A percentile compares a stretch with the other conserved stretches of the same genome.
Evolutionary conservation across 2,888 invertebrate genomes (phyloP).

Genomic region (Platycheirus rosarum): DNA sequence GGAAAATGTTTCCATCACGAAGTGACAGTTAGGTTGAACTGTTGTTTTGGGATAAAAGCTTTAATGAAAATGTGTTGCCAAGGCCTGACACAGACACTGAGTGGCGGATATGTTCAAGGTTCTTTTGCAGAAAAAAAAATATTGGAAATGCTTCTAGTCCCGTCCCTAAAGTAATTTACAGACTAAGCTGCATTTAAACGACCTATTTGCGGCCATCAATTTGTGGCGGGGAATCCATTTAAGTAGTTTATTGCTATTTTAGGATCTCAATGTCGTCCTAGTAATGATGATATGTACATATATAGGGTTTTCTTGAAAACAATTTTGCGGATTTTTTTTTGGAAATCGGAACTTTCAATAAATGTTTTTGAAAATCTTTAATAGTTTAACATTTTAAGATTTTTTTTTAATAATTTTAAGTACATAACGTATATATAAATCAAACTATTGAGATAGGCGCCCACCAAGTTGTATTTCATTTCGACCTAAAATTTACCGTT

Average conservation of each 20-base stretch:
- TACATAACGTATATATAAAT: too few species aligned
- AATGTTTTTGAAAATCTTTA: too few species aligned
- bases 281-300: too few species aligned
- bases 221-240: conserved; percentile 1
- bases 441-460: too few species aligned
- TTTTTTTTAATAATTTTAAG: too few species aligned
- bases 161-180: not conserved
- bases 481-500: too few species aligned
- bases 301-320: too few species aligned
- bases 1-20: conserved; percentile 1
- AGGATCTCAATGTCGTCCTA: too few species aligned
- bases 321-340: too few species aligned
- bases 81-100: conserved; percentile 9
- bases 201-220: not conserved
- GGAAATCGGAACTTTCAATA: too few species aligned
- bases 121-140: not conserved
- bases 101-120: conserved; percentile 7
- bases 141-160: not conserved
- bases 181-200: conserved; percentile 7
- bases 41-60: conserved; percentile 5
- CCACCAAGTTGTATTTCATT: too few species aligned
- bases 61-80: conserved; percentile 20
- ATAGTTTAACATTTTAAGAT: too few species aligned
- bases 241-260: not conserved
- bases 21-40: conserved; percentile 2